phyloP scores from a whole-genome alignment of 2,888 invertebrate genomes.

The Cephus nigrinus region DNA sequence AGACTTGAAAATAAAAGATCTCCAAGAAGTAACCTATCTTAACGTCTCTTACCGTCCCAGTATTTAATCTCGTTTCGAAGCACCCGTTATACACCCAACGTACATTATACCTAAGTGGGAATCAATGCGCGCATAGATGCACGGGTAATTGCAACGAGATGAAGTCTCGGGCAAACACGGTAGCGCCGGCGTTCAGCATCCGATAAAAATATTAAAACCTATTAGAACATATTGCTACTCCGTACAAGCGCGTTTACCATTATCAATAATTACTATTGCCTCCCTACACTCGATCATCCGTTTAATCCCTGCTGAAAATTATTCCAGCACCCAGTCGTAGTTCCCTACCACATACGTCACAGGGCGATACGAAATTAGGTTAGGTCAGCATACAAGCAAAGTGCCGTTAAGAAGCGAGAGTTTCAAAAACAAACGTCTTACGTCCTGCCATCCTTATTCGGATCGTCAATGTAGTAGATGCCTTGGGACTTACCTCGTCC shows the following conservation, averaged over 20 bases:
- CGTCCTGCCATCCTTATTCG: neutral
- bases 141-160: neutral
- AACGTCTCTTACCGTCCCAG: conserved; percentile 5
- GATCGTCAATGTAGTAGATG: neutral
- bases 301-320: neutral
- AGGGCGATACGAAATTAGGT: neutral
- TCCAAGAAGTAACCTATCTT: neutral
- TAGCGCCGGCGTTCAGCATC: conserved; percentile 15
- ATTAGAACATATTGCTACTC: neutral
- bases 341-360: neutral
- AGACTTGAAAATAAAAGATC: neutral
- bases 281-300: conserved; percentile 34
- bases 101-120: conserved; percentile 5
- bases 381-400: neutral
- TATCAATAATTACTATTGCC: conserved; percentile 54
- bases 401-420: neutral
- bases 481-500: neutral
- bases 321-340: neutral
- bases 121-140: conserved; percentile 7
- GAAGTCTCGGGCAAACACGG: conserved; percentile 6
- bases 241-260: conserved; percentile 39
- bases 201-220: conserved; percentile 41
- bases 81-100: neutral
- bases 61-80: neutral
- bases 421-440: neutral